These are phyloP conservation scores for Xanthorhoe spadicearia DNA, from an alignment of 2,888 invertebrate species.

Conservation along the genomic window DNA sequence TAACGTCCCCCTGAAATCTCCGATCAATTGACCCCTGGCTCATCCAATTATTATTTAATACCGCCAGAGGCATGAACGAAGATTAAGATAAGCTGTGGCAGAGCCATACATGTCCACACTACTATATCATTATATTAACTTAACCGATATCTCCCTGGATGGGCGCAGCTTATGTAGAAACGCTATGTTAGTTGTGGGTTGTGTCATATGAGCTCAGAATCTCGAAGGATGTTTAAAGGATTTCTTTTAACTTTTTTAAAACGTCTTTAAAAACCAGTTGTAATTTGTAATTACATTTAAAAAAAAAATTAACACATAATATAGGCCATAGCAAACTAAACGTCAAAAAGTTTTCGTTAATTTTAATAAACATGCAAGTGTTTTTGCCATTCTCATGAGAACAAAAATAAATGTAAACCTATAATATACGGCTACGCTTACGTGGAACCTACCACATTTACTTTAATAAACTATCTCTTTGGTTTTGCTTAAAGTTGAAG, in stretches of 20 bases:
- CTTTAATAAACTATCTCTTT: no score
- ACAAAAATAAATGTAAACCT: neutral
- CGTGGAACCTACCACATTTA: no score
- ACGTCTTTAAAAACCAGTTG: no score
- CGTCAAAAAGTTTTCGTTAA: neutral
- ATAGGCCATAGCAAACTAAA: no score
- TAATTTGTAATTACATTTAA: no score
- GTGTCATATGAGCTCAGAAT: neutral
- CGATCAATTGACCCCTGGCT: constrained; percentile 72
- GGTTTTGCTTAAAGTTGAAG: no score
- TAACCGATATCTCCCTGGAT: constrained; percentile 61
- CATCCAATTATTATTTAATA: constrained; percentile 82
- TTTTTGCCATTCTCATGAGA: neutral
- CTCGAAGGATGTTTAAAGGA: no score
- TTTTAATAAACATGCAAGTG: no score
- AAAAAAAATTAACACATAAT: no score
- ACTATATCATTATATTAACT: constrained; percentile 77
- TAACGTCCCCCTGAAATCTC: constrained; percentile 50
- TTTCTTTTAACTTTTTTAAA: no score
- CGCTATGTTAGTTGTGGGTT: constrained; percentile 18
- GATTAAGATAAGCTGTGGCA: constrained; percentile 74
- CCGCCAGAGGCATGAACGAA: constrained; percentile 71
- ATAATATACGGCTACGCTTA: no score
- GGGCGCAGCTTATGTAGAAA: constrained; percentile 34
- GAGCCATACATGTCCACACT: constrained; percentile 59